Base-by-base conservation (phyloP, 2,797 vertebrate genomes). In the Enteromius anoplus region DNA sequence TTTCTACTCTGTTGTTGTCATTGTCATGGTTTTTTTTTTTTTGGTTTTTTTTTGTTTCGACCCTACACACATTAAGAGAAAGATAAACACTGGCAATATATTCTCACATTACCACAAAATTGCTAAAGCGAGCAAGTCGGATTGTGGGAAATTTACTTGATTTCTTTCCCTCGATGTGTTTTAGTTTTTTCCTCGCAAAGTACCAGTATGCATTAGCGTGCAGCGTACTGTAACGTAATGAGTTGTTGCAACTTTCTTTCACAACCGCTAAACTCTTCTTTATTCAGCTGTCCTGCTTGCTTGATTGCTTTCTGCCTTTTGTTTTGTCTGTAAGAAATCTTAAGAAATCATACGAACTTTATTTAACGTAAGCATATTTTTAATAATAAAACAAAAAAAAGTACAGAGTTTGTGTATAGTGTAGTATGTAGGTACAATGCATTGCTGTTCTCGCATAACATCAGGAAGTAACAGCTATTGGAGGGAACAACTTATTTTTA, bases 1-100 rank as follows among this genome's bases (percentile, higher is more conserved):
- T 64, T 85, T 84, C 58, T 69, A 73, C 51, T 55, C 62, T 78
- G 73, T 42, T 42, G 75, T 40, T 14, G n/a, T 4, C 42, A 10
- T 5, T 21, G 5, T 6, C 1, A 0, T 45, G 3, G 45, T 14
- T 12, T 47, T 47, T 45, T 45, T 45, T 9, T 11, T 12, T 45
- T 11, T 11, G 0, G 7, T 51, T 6, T 15, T 62, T 12, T 29
- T 26, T 77, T 45, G 70, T 70, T 69, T 60, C 68, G 47, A 62
- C 23, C 34, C 55, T 68, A 23, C 49, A 80, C 49, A 68, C 45
- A 76, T 75, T 29, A 32, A 23, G 17, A 53, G 29, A 32, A 40
- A 84, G 32, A 77, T 68, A 29, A 66, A 45, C 23, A 29, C 49
- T 34, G 11, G 21, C 14, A 78, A 49, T 37, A 60, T 26, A 37